A percentile compares a stretch with the other conserved stretches of the same genome.
These are phyloP conservation scores for Erpobdella octoculata DNA, from an alignment of 2,888 invertebrate species.

Conservation along the genomic window DNA sequence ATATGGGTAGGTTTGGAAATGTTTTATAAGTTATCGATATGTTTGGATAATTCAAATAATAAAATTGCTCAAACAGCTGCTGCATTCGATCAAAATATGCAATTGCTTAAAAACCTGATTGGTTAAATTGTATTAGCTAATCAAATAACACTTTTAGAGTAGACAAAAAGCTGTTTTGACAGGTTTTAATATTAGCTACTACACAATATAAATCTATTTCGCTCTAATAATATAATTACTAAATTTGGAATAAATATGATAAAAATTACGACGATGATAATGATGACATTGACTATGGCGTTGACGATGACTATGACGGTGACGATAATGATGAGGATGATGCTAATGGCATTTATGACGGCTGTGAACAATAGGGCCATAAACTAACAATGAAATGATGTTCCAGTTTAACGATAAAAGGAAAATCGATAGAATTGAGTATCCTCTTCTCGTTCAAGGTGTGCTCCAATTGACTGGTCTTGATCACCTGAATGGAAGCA, in stretches of 20 bases:
- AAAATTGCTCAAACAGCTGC: too few species aligned
- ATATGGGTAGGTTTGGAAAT: too few species aligned
- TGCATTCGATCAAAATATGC: too few species aligned
- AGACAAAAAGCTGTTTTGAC: background rate
- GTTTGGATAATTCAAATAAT: too few species aligned
- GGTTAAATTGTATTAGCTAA: too few species aligned
- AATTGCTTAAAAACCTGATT: too few species aligned
- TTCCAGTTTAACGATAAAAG: slow-evolving; percentile 16
- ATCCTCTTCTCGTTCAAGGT: slow-evolving; percentile 22
- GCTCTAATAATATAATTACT: background rate
- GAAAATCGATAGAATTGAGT: slow-evolving; percentile 18
- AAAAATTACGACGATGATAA: background rate
- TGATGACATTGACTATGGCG: slow-evolving; percentile 22
- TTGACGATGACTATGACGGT: slow-evolving; percentile 1
- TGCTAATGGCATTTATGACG: background rate
- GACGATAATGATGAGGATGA: slow-evolving; percentile 1
- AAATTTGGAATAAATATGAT: background rate
- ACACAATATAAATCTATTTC: background rate
- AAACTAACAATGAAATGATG: slow-evolving; percentile 7
- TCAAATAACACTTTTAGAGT: too few species aligned
- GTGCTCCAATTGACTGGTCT: slow-evolving; percentile 20
- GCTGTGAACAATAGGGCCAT: background rate
- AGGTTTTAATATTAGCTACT: background rate
- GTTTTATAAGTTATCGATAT: too few species aligned
- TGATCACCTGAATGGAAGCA: slow-evolving; percentile 15